A percentile compares a stretch with the other conserved stretches of the same genome.
phyloP scores from a whole-genome alignment of 2,797 vertebrate genomes.

The Rhinoraja longicauda region DNA sequence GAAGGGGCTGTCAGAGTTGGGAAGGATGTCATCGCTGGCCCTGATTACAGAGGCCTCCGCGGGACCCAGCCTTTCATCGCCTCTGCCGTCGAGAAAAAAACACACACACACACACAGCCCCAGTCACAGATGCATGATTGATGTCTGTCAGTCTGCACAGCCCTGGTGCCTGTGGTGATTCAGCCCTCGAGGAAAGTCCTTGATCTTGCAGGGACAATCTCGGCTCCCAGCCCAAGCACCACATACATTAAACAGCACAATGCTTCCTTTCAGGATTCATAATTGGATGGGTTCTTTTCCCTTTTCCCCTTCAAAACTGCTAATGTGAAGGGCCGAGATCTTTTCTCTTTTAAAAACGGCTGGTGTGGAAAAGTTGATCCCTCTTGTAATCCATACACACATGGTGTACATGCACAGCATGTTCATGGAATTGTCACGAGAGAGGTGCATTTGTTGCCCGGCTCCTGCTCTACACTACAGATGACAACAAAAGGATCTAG shows the following conservation, averaged over 20 bases:
- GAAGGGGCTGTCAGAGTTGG: conserved; percentile 91
- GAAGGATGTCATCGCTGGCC: conserved; percentile 91
- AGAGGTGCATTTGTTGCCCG: background rate
- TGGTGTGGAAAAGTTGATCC: background rate
- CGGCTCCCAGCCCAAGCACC: conserved; percentile 64
- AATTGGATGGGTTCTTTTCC: background rate
- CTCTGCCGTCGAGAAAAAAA: conserved; percentile 64
- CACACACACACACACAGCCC: too few species aligned
- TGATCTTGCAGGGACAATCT: conserved; percentile 64
- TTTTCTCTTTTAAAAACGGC: background rate
- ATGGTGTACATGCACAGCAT: too few species aligned
- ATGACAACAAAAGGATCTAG: conserved; percentile 10
- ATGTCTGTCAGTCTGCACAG: conserved; percentile 72
- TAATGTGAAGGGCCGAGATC: conserved; percentile 11
- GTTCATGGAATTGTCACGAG: background rate
- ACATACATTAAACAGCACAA: conserved; percentile 60
- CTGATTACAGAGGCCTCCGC: conserved; percentile 85
- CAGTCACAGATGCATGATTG: conserved; percentile 67
- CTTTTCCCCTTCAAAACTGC: conserved; percentile 49
- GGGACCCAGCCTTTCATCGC: conserved; percentile 87
- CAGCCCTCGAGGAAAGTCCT: conserved; percentile 62
- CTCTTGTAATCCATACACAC: background rate
- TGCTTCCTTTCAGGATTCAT: conserved; percentile 41
- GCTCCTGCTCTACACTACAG: background rate
- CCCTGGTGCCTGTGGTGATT: conserved; percentile 52